Percentiles rank a stretch among this genome's conserved stretches.
Evolutionary conservation across 23 tunicate species (phyloP).

Genomic region (Aplidium turbinatum): DNA sequence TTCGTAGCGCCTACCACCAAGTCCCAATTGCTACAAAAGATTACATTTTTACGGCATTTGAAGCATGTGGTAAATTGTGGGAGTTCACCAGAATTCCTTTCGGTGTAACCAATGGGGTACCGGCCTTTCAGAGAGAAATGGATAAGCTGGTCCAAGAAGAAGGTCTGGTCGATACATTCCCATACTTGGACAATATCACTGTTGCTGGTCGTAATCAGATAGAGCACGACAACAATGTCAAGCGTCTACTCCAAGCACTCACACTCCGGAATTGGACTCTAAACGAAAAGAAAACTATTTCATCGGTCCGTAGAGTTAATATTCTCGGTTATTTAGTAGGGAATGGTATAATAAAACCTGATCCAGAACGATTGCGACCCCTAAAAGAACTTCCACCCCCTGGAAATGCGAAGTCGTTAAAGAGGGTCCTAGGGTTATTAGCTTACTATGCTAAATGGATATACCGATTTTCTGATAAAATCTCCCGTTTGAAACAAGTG

Average conservation of each 20-base stretch:
- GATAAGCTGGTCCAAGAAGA: not conserved
- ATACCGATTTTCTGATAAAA: constrained; percentile 3
- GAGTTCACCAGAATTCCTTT: constrained; percentile 3
- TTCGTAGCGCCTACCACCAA: constrained; percentile 24
- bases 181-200: constrained; percentile 11
- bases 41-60: constrained; percentile 8
- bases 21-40: not conserved
- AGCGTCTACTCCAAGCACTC: not conserved
- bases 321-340: constrained; percentile 18
- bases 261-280: not conserved
- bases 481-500: not conserved
- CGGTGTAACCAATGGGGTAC: constrained; percentile 27
- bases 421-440: not conserved
- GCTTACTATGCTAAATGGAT: constrained; percentile 12
- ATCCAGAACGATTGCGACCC: constrained; percentile 2
- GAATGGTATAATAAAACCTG: not conserved
- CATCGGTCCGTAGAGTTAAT: not conserved
- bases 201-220: constrained; percentile 8
- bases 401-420: not conserved
- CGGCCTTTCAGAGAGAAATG: constrained; percentile 21
- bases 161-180: not conserved
- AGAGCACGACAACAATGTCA: constrained; percentile 23
- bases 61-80: constrained; percentile 9
- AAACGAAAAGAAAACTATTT: constrained; percentile 1
- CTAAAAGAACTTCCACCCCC: constrained; percentile 3